Base-by-base conservation (phyloP, 30 jellyfish, hydroid and myxozoan species). In the Phacellophora camtschatica region DNA sequence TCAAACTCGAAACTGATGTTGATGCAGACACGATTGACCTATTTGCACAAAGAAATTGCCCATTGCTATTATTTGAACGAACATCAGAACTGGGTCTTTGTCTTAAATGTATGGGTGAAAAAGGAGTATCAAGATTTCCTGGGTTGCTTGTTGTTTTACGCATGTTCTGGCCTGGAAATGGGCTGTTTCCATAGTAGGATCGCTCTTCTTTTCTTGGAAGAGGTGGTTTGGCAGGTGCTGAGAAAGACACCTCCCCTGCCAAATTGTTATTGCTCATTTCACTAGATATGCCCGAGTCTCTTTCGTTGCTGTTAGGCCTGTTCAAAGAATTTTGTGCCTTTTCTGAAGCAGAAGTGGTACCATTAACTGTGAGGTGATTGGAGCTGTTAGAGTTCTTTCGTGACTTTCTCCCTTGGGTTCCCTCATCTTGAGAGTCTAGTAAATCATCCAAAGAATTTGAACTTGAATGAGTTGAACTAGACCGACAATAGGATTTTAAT, bases 211-310 rank as follows among this genome's bases (percentile, higher is more conserved):
- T 65, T 28, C 92, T 73, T 35, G 99, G 99, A 12, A 93, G 82
- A 48, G 95, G 96, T 19, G 99, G 99, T 70, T 93, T 93, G 23
- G 96, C 90, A 16, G 99, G 99, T 43, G 99, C 96, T 28, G 90
- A 46, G 32, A 48, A 79, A 30, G 24, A 56, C 0, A 25, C 69
- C 5, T 78, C 88, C 18, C 31, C 84, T 30, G 88, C 34, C 19
- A 74, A 31, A 29, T 46, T 64, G 1, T 37, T 20, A 45, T 67
- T 72, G 63, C 88, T 73, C 83, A 65, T 33, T 22, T 84, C 98
- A 67, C 95, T 91, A 23, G 95, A 57, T 22, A 88, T 72, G 12
- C 97, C 97, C 5, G 95, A 81, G 57, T 88, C 97, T 13, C 97
- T 51, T 31, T 75, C 83, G 23, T 6, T 22, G 68, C 63, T 70